Conservation (phyloP, 92 coral and sea anemone species). For the Chrysogorgia sp. region DNA sequence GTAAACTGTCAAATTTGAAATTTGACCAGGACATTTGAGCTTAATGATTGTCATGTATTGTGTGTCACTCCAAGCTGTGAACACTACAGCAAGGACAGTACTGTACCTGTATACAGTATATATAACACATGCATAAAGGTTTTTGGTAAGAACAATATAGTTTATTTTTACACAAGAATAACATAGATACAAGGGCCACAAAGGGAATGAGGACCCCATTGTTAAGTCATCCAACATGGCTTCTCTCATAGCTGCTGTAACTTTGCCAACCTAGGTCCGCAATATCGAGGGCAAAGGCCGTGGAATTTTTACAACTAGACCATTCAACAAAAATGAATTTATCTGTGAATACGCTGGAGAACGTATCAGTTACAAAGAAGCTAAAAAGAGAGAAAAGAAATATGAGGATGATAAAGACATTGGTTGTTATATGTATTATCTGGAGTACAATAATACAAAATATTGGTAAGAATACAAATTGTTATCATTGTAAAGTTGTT, state of each 20-base stretch:
- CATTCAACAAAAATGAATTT: conserved; percentile 76
- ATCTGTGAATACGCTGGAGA: conserved; percentile 98
- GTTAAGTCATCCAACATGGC: background rate
- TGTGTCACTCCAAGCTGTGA: too few relatives aligned
- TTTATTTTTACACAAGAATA: too few relatives aligned
- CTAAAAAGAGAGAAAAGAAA: conserved; percentile 78
- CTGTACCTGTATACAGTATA: too few relatives aligned
- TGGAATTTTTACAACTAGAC: conserved; percentile 75
- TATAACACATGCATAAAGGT: too few relatives aligned
- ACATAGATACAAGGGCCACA: too few relatives aligned
- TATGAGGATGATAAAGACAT: conserved; percentile 75
- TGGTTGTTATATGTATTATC: conserved; percentile 97
- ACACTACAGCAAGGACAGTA: too few relatives aligned
- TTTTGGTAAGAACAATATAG: too few relatives aligned
- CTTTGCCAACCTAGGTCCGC: conserved; percentile 57
- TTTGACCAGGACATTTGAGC: too few relatives aligned
- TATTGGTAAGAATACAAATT: conserved; percentile 97
- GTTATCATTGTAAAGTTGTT: too few relatives aligned
- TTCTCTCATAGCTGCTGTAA: background rate
- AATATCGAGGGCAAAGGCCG: conserved; percentile 95
- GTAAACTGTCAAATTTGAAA: too few relatives aligned
- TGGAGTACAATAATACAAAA: conserved; percentile 80
- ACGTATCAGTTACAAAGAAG: conserved; percentile 68
- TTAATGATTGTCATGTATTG: too few relatives aligned
- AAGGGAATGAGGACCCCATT: too few relatives aligned